Evolutionary conservation across 2,797 vertebrate species (phyloP), one percentile per base, ranked within the genome.

Genomic region (Ptychadena robeensis): DNA sequence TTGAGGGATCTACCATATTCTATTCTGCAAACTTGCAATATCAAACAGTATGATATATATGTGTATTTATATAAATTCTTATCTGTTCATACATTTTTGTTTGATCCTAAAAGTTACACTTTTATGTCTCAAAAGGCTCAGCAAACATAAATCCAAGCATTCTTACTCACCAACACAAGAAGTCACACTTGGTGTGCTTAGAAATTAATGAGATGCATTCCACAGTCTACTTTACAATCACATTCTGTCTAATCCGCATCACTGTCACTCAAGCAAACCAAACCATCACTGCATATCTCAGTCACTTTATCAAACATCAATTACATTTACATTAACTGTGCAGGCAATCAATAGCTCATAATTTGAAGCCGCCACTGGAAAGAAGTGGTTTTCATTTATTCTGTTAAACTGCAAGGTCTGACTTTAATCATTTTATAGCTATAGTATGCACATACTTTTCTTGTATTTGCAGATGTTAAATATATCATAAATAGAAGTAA

Each of bases 261-360:
- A 82, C 65, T 83, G 82, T 73, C 74, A 83, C 75, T 83, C 82
- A 79, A 15, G 69, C 68, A 78, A 83, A 83, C 68, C 82, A 32
- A 83, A 59, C 25, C 38, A 32, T 83, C 75, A n/a, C 61, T 67
- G 68, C 61, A 65, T 79, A 70, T 83, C 69, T 37, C 38, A 73
- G 22, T 83, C 69, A 73, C 82, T 73, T 83, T 79, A 83, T 82
- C 81, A 82, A 77, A 76, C 73, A 76, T 76, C 81, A 82, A 73
- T 79, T 84, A 74, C 63, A 79, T 80, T 79, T 74, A 84, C 76
- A 84, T 84, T 80, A 79, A 73, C 70, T 71, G 34, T 38, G 48
- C 30, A 57, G 63, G 61, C 44, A 73, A 84, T 79, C 76, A 73
- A 84, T 84, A 80, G 48, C 76, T 68, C 34, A 68, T 68, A 44